Base-by-base conservation (phyloP, 2,888 invertebrate species). In the Linhomoeus sp. region DNA sequence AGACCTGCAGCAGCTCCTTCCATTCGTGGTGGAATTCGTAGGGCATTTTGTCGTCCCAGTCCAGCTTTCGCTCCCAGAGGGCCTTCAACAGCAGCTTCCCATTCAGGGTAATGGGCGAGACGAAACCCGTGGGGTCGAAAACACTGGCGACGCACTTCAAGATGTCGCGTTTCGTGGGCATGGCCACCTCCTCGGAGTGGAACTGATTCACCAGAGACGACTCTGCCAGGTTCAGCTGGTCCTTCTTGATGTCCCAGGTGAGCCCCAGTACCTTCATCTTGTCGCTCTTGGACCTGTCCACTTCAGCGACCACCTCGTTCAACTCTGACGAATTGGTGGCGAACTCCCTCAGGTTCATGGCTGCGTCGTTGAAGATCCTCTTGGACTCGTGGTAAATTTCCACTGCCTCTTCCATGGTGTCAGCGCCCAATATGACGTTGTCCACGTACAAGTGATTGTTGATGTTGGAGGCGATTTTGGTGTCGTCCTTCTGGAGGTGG, bases 371-470 rank as follows among this genome's bases (percentile, higher is more conserved):
- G 22, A 46, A 46, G 3, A 43, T 25, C 15, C 7, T 24, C 17
- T 37, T 38, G 14, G 43, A 12, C 23, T 43, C 47, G 23, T 9
- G 7, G 20, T 40, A 46, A 14, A 47, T 41, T 1, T 15, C 5
- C 15, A 33, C 14, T 3, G 51, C 51, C 41, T 49, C 51, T 24
- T 43, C 43, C 12, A n/a, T 20, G 3, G 5, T 40, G 5, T 45
- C 37, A 20, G 42, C 41, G 15, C 42, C 38, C 2, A 51, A 12
- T 5, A 54, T 3, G 2, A 54, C 37, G 29, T 53, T 53, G 45
- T 55, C 55, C 5, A 54, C 55, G 40, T 54, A 54, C 7, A 43
- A 7, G 17, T 5, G 9, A 20, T 43, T 29, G 12, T 12, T 26
- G 3, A 48, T 45, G 37, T 52, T 53, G 1, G 45, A n/a, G 2